A percentile compares a stretch with the other conserved stretches of the same genome.
phyloP scores from a whole-genome alignment of 1,140 invertebrate species.

The Hermetia illucens region DNA sequence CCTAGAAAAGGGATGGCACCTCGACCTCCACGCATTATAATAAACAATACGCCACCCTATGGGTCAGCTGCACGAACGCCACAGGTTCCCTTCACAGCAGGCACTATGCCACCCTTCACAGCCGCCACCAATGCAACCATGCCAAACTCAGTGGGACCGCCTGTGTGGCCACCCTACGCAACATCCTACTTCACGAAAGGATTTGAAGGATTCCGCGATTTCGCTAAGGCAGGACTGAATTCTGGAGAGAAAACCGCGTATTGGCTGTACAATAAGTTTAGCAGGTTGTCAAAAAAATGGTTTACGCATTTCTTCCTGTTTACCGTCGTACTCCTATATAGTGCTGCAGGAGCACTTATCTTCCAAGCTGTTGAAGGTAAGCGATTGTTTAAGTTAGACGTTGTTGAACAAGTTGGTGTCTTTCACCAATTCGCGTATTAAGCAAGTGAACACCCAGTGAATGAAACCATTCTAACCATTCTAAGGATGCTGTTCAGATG shows the following conservation, averaged over 20 bases:
- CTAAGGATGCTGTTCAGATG: too few species aligned
- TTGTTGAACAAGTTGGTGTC: too few species aligned
- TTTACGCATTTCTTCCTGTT: constrained; percentile 78
- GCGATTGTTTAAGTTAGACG: too few species aligned
- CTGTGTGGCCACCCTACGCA: constrained; percentile 31
- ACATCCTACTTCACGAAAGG: constrained; percentile 54
- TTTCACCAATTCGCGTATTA: too few species aligned
- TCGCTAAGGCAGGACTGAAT: constrained; percentile 65
- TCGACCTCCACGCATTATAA: not conserved
- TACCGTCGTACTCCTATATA: constrained; percentile 60
- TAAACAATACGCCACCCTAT: not conserved
- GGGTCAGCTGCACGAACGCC: not conserved
- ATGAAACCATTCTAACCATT: too few species aligned
- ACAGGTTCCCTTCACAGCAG: not conserved
- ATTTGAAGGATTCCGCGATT: constrained; percentile 58
- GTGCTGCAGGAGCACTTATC: constrained; percentile 57
- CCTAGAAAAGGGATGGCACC: not conserved
- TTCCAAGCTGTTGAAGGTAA: constrained; percentile 63
- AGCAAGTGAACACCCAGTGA: too few species aligned
- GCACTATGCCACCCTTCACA: not conserved
- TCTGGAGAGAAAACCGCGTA: constrained; percentile 66
- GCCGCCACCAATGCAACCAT: constrained; percentile 34
- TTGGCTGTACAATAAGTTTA: constrained; percentile 63
- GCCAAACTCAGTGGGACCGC: constrained; percentile 30
- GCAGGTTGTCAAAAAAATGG: constrained; percentile 63